Evolutionary conservation across 2,797 vertebrate genomes (phyloP), one percentile per base, ranked within the genome.

Genomic region (Iguana delicatissima): DNA sequence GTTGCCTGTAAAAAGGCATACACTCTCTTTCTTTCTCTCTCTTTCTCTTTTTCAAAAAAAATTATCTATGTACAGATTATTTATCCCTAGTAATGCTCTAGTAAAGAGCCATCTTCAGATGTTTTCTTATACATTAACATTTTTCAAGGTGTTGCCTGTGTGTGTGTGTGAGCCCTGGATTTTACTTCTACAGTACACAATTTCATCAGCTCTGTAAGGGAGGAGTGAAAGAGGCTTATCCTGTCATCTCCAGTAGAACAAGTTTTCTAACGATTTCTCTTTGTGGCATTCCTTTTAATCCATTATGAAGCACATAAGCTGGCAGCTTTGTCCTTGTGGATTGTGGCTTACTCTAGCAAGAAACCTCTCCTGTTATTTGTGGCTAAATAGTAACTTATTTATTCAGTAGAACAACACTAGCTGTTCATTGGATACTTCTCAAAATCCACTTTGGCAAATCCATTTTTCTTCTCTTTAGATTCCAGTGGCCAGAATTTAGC

Each of bases 251-350:
- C 72, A 67, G 29, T 9, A 14, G 32, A 55, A 42, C 0, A 74
- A 38, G 38, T 91, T 94, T 91, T 93, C 84, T 62, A 76, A 64
- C 64, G 38, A 18, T 82, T 74, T 82, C 42, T 38, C 50, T 1
- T 73, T 50, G 55, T 62, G 79, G 29, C 32, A 14, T 89, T 42
- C 35, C 67, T 88, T 88, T 55, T 73, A 57, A n/a, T 82, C 79
- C n/a, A 6, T 42, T 42, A 20, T 46, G 29, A 74, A 50, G 9
- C 32, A 13, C 32, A 18, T 26, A 55, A 55, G 64, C 62, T 55
- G 55, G 9, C 64, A 52, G 86, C 8, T 24, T 7, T 2, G n/a
- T 3, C 22, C n/a, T 55, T 8, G 3, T n/a, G 24, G 64, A 9
- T 67, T 69, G n/a, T n/a, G 20, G 77, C 35, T 69, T 12, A 1